These are phyloP conservation scores for Xestoiulus laeticollis DNA, from an alignment of 2,888 invertebrate species.

Conservation along the genomic window DNA sequence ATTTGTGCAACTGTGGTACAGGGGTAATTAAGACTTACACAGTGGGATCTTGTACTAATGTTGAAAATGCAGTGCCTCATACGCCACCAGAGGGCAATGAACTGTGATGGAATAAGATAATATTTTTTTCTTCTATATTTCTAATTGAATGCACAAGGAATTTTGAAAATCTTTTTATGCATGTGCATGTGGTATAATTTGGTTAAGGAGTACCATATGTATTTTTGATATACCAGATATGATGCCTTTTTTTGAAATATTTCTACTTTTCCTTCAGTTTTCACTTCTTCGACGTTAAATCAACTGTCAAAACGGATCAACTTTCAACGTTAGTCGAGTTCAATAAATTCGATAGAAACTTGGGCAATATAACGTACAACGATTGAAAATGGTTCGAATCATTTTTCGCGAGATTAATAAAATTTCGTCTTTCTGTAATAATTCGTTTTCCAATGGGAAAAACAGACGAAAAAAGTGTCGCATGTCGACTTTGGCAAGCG, in stretches of 20 bases:
- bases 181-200: too few species aligned
- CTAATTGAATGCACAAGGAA: too few species aligned
- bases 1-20: too few species aligned
- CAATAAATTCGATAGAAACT: neutral
- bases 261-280: neutral
- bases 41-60: too few species aligned
- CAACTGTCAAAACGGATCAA: neutral
- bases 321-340: neutral
- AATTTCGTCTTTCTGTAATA: neutral
- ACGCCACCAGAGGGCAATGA: too few species aligned
- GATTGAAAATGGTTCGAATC: neutral
- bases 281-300: neutral
- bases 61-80: too few species aligned
- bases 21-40: too few species aligned
- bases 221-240: too few species aligned
- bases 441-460: neutral
- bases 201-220: too few species aligned
- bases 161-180: too few species aligned
- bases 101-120: too few species aligned
- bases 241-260: neutral
- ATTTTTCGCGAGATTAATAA: neutral
- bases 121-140: too few species aligned
- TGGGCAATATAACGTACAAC: neutral
- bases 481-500: neutral
- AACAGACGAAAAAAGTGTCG: neutral